phyloP scores from a whole-genome alignment of 2,113 vertebrate genomes.

The Caloenas nicobarica region DNA sequence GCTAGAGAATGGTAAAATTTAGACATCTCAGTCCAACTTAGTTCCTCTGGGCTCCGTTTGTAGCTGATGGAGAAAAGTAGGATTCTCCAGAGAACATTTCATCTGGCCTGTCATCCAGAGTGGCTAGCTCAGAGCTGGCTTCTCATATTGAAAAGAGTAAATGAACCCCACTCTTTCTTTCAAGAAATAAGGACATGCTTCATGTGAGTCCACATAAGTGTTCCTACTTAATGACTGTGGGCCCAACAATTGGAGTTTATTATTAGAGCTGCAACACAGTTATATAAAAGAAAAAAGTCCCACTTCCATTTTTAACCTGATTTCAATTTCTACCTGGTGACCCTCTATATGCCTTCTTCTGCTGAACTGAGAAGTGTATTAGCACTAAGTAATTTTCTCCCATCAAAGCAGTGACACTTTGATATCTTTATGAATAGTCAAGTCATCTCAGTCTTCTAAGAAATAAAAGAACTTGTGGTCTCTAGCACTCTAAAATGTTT shows the following conservation, averaged over 20 bases:
- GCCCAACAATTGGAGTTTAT: neutral
- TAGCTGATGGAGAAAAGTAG: neutral
- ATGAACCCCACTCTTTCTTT: neutral
- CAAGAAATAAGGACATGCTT: neutral
- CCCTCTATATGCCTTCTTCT: neutral
- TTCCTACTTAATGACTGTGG: neutral
- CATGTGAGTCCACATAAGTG: rapidly evolving
- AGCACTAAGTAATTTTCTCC: neutral
- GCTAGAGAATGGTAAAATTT: neutral
- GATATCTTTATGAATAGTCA: neutral
- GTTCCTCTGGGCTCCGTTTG: neutral
- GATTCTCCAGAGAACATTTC: neutral
- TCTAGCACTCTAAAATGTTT: neutral
- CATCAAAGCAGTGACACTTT: neutral
- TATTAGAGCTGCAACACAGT: neutral
- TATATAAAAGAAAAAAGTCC: neutral
- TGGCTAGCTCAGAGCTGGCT: neutral
- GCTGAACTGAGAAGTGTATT: neutral
- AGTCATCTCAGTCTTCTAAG: neutral
- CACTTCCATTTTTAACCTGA: neutral
- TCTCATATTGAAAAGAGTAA: neutral
- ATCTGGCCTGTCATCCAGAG: neutral
- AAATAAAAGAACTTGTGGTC: neutral
- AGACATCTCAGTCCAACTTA: neutral
- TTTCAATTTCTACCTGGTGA: neutral